A percentile compares a stretch with the other conserved stretches of the same genome.
Conservation (phyloP, 2,888 invertebrate genomes). For the Dasysyrphus albostriatus region DNA sequence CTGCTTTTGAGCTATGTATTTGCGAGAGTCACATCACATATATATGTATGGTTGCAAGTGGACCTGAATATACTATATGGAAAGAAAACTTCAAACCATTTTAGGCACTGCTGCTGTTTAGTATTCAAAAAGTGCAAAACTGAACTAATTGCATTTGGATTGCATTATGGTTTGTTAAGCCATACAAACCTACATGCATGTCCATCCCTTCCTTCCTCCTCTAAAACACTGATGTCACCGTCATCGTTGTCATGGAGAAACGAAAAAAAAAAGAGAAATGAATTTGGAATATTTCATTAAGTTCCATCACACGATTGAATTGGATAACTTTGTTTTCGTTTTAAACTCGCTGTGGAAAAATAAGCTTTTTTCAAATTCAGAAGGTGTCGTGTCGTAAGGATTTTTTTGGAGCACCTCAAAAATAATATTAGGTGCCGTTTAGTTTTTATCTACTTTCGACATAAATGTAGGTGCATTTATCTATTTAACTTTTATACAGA, state of each 20-base stretch:
- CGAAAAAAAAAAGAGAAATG: background rate
- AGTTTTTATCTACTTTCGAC: background rate
- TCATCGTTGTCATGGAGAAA: background rate
- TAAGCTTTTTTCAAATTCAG: constrained; percentile 43
- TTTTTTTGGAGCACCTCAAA: constrained; percentile 37
- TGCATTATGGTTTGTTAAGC: constrained; percentile 67
- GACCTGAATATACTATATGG: background rate
- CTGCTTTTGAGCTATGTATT: background rate
- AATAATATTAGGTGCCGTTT: constrained; percentile 2
- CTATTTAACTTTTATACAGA: background rate
- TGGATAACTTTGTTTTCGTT: constrained; percentile 52
- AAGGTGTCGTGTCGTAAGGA: constrained; percentile 21
- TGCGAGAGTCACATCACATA: background rate
- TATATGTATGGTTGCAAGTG: background rate
- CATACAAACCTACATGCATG: too few relatives aligned
- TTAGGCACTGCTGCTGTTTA: constrained; percentile 46
- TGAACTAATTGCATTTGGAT: constrained; percentile 70
- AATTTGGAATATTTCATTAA: constrained; percentile 62
- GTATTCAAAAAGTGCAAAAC: constrained; percentile 71
- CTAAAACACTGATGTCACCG: background rate
- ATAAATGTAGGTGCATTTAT: background rate
- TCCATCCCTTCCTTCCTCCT: constrained; percentile 10
- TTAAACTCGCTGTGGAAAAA: constrained; percentile 24
- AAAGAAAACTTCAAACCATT: constrained; percentile 4
- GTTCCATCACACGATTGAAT: constrained; percentile 56